Conservation (phyloP, 2,113 vertebrate genomes). For the Myotis davidii region DNA sequence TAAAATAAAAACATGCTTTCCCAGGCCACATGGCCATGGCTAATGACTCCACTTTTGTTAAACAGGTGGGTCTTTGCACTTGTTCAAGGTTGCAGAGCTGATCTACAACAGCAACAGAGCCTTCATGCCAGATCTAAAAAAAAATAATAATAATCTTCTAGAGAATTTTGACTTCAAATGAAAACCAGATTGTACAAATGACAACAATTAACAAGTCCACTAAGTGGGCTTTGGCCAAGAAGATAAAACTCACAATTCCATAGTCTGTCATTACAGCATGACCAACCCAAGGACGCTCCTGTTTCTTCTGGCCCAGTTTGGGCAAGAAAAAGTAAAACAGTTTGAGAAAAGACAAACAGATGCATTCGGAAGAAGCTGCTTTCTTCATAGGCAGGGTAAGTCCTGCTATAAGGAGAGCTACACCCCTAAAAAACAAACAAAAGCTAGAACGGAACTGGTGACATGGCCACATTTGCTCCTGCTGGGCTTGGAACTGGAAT, state of each 20-base stretch:
- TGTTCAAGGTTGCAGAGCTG: background rate
- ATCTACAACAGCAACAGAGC: background rate
- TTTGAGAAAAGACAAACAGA: background rate
- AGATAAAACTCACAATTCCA: background rate
- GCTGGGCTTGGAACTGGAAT: background rate
- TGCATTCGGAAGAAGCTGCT: background rate
- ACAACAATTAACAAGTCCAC: background rate
- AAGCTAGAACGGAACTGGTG: background rate
- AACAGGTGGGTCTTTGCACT: background rate
- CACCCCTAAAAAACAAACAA: background rate
- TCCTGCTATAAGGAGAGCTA: background rate
- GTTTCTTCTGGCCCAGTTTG: background rate
- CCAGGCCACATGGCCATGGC: background rate
- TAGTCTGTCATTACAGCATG: background rate
- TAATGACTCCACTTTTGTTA: background rate
- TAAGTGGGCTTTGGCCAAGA: background rate
- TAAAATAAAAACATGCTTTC: background rate
- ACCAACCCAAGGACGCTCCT: background rate
- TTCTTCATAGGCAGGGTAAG: background rate
- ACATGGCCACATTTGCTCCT: background rate
- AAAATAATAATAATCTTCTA: background rate
- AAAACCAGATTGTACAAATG: background rate
- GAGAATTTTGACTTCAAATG: background rate
- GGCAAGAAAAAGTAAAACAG: background rate
- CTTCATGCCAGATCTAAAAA: background rate